Conservation (phyloP, 2,113 vertebrate genomes). For the Crotalus horridus region DNA sequence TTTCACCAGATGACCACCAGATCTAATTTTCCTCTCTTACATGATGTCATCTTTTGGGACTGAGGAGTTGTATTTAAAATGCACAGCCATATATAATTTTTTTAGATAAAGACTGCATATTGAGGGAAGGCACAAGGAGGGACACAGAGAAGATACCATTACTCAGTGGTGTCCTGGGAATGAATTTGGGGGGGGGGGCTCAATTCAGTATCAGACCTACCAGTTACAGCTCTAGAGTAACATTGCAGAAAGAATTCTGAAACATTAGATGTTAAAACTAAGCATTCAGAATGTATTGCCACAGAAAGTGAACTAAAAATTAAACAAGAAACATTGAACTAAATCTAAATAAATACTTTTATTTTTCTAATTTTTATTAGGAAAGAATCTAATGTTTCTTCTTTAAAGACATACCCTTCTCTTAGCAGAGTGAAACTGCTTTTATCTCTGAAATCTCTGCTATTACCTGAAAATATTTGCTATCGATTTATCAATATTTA, state of each 20-base stretch:
- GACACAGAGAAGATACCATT: background rate
- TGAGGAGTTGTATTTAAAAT: background rate
- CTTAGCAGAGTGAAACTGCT: background rate
- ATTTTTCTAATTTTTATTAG: background rate
- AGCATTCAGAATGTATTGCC: background rate
- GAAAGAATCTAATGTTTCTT: background rate
- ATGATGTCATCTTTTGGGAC: background rate
- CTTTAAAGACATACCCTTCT: background rate
- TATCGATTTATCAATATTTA: background rate
- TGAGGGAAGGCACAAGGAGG: background rate
- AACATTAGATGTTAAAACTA: background rate
- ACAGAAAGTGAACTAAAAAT: background rate
- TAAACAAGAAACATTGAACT: background rate
- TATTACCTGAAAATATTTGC: background rate
- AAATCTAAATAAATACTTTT: background rate
- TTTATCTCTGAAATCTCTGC: background rate
- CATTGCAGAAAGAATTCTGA: background rate
- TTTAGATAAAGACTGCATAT: background rate
- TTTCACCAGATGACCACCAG: background rate
- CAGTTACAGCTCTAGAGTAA: background rate
- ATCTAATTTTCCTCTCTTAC: background rate
- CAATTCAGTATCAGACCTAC: background rate
- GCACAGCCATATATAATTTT: background rate
- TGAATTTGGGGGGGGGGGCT: background rate
- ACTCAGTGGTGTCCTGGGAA: background rate